Conservation (phyloP, 2,888 invertebrate species). For the Ditylenchus weischeri region DNA sequence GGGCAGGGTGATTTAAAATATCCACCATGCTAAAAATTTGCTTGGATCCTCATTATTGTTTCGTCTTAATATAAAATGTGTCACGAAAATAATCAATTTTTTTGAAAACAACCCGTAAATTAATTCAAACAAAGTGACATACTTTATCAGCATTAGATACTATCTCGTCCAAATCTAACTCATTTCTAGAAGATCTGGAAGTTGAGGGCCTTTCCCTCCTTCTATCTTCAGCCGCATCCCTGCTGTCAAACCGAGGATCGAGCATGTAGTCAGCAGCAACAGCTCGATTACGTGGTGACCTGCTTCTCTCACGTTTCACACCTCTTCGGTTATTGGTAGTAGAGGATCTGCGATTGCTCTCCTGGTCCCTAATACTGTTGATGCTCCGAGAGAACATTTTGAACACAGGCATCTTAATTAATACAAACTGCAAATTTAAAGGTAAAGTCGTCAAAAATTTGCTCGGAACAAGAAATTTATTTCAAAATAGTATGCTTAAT, state of each 20-base stretch:
- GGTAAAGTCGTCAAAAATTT: too few species aligned
- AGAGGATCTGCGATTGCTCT: not conserved
- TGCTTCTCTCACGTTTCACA: conserved; percentile 2
- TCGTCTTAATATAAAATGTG: too few species aligned
- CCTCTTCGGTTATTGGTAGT: not conserved
- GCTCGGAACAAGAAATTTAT: too few species aligned
- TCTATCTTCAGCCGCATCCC: conserved; percentile 1
- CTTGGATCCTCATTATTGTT: too few species aligned
- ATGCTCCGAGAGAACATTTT: not conserved
- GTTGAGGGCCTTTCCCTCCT: conserved; percentile 3
- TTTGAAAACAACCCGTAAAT: conserved; percentile 8
- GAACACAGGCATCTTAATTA: not conserved
- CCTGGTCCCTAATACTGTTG: not conserved
- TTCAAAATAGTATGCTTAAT: too few species aligned
- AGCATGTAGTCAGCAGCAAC: not conserved
- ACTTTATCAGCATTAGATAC: conserved; percentile 24
- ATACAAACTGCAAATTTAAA: too few species aligned
- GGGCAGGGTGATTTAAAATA: too few species aligned
- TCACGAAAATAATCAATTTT: too few species aligned
- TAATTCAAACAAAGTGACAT: conserved; percentile 1
- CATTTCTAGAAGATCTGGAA: conserved; percentile 6
- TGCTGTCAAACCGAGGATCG: not conserved
- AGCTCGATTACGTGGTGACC: not conserved
- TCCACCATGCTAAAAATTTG: too few species aligned
- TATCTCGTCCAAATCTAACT: conserved; percentile 25